A percentile compares a stretch with the other conserved stretches of the same genome.
These are phyloP conservation scores for Achroia grisella DNA, from an alignment of 1,140 invertebrate genomes.

Conservation along the genomic window DNA sequence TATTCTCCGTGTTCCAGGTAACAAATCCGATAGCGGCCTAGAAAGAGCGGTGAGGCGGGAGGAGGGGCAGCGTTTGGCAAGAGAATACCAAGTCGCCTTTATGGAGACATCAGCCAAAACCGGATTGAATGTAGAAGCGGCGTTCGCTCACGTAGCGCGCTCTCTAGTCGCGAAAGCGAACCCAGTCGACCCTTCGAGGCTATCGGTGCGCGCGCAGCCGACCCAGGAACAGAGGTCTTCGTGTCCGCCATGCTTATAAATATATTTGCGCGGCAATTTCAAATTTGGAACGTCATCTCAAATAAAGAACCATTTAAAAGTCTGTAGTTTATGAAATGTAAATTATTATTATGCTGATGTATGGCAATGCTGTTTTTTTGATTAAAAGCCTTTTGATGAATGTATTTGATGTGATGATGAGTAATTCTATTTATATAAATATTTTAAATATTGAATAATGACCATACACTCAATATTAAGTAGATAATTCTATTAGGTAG, in stretches of 20 bases:
- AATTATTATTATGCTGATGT: too few relatives aligned
- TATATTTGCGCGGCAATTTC: conserved; percentile 13
- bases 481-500: too few relatives aligned
- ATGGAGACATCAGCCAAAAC: conserved; percentile 93
- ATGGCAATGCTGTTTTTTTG: too few relatives aligned
- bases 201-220: conserved; percentile 61
- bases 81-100: conserved; percentile 88
- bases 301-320: too few relatives aligned
- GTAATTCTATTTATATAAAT: too few relatives aligned
- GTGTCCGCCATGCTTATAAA: conserved; percentile 58
- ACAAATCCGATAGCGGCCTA: conserved; percentile 85
- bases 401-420: too few relatives aligned
- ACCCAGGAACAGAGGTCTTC: conserved; percentile 53
- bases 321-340: too few relatives aligned
- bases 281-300: neutral
- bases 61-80: conserved; percentile 86
- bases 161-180: conserved; percentile 62
- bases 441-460: too few relatives aligned
- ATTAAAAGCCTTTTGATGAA: too few relatives aligned
- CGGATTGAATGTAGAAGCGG: conserved; percentile 87
- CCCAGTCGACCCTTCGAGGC: conserved; percentile 49
- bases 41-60: conserved; percentile 85
- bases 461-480: too few relatives aligned
- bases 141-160: conserved; percentile 87
- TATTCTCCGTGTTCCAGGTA: conserved; percentile 75